Evolutionary conservation across 53 echinoderm and acorn worm species (phyloP).

Genomic region (Pentamera pediparva): DNA sequence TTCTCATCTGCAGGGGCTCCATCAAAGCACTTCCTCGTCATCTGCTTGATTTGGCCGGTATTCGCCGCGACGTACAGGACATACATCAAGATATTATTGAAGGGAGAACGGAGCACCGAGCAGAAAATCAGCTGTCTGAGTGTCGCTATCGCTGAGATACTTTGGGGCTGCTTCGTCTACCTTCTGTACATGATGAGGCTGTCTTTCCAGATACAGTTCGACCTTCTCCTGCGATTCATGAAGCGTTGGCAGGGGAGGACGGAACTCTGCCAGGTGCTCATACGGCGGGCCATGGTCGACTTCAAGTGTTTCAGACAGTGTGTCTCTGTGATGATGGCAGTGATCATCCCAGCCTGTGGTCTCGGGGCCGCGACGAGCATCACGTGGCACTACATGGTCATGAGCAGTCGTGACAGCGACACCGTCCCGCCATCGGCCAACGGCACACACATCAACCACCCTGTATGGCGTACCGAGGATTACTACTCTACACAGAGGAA

Average conservation of each 20-base stretch:
- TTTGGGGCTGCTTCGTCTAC: slow-evolving; percentile 14
- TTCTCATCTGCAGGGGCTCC: neutral
- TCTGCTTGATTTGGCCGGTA: slow-evolving; percentile 4
- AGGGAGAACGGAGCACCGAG: neutral
- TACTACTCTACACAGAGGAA: neutral
- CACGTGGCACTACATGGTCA: neutral
- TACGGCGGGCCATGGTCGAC: neutral
- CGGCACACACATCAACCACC: too few relatives aligned
- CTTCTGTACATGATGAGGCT: neutral
- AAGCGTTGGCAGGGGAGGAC: neutral
- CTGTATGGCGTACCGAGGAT: neutral
- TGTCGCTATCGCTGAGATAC: neutral
- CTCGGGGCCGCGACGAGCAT: neutral
- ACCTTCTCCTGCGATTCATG: neutral
- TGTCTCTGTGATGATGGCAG: neutral
- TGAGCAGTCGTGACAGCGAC: neutral
- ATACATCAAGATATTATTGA: neutral
- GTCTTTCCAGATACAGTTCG: slow-evolving; percentile 6
- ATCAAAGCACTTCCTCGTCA: neutral
- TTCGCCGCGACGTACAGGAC: neutral
- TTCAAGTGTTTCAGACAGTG: slow-evolving; percentile 6
- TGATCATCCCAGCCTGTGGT: neutral
- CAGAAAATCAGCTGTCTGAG: neutral
- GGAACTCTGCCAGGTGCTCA: neutral
- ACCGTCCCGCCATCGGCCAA: too few relatives aligned